These are phyloP conservation scores for Cherax quadricarinatus DNA, from an alignment of 1,140 invertebrate genomes.

Conservation along the genomic window DNA sequence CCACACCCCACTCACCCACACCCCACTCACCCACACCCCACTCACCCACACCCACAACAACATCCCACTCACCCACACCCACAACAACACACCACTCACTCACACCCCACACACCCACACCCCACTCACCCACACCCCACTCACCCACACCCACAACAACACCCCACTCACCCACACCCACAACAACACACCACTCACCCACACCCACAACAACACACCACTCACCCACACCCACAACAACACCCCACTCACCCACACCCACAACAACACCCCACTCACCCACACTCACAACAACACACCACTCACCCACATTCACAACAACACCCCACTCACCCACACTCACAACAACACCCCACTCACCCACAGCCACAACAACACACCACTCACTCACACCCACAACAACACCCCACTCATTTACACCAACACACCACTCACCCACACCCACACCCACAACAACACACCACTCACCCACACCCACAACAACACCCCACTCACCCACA, in stretches of 20 bases:
- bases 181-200: background rate
- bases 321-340: background rate
- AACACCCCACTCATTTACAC: too few species aligned
- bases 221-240: constrained; percentile 3
- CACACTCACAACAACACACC: constrained; percentile 13
- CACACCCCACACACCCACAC: too few species aligned
- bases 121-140: too few species aligned
- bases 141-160: background rate
- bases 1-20: too few species aligned
- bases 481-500: too few species aligned
- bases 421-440: background rate
- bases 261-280: too few species aligned
- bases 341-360: background rate
- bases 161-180: background rate
- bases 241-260: constrained; percentile 19
- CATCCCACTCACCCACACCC: too few species aligned
- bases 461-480: too few species aligned
- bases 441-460: background rate
- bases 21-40: too few species aligned
- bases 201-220: background rate
- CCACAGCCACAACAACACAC: background rate
- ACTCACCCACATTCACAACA: background rate
- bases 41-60: too few species aligned
- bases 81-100: too few species aligned
- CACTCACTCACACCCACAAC: background rate